Percentiles rank a stretch among this genome's conserved stretches.
Evolutionary conservation across 2,797 vertebrate genomes (phyloP).

Genomic region (Acipenser oxyrinchus): DNA sequence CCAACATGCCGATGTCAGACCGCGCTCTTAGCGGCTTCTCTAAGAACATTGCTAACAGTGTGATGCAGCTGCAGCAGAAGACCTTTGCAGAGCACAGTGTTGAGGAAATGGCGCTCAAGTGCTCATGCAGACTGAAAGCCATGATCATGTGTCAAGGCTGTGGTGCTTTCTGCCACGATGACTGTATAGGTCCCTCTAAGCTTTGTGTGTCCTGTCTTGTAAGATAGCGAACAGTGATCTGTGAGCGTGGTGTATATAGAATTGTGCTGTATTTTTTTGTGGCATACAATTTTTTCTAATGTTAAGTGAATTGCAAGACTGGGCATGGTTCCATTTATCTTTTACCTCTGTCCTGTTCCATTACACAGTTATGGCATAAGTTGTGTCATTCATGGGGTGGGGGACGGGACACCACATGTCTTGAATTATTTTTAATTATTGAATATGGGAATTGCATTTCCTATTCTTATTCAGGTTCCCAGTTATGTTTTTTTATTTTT

Average conservation of each 20-base stretch:
- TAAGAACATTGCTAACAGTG: slow-evolving; percentile 70
- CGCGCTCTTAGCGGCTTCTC: slow-evolving; percentile 57
- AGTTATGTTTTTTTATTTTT: slow-evolving; percentile 34
- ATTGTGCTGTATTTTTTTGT: slow-evolving; percentile 57
- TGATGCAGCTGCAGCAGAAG: slow-evolving; percentile 79
- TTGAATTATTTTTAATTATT: slow-evolving; percentile 76
- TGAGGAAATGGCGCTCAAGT: slow-evolving; percentile 84
- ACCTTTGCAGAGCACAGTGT: slow-evolving; percentile 75
- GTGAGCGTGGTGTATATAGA: slow-evolving; percentile 37
- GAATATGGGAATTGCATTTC: slow-evolving; percentile 54
- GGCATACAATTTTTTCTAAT: slow-evolving; percentile 64
- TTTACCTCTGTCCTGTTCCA: slow-evolving; percentile 61
- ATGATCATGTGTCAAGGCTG: slow-evolving; percentile 99
- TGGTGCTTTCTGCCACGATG: slow-evolving; percentile 95
- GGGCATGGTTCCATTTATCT: slow-evolving; percentile 66
- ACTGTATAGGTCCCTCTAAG: slow-evolving; percentile 96
- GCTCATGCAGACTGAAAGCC: slow-evolving; percentile 95
- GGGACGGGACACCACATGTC: slow-evolving; percentile 46
- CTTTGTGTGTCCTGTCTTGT: slow-evolving; percentile 97
- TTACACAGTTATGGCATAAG: slow-evolving; percentile 35
- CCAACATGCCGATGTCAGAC: slow-evolving; percentile 65
- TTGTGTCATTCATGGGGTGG: slow-evolving; percentile 61
- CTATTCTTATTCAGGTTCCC: slow-evolving; percentile 41
- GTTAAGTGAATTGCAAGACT: slow-evolving; percentile 52
- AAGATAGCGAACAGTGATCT: slow-evolving; percentile 72